Base-by-base conservation (phyloP, 2,797 vertebrate genomes). In the Crenuchus spilurus region DNA sequence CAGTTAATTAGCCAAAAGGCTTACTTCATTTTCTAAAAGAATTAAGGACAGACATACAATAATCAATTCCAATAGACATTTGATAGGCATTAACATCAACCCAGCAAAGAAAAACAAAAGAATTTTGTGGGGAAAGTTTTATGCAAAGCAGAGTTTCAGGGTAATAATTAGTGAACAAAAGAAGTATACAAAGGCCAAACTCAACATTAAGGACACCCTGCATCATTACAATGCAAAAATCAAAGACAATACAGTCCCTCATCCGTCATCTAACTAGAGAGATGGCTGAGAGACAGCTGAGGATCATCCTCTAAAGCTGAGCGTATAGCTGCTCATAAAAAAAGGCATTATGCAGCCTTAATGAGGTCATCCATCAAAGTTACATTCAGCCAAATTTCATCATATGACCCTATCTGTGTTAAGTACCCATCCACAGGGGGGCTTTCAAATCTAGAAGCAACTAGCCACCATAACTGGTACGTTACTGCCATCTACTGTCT, bases 361-460 rank as follows among this genome's bases (percentile, higher is more conserved):
- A 82, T 73, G 76, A 78, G 74, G 71, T 73, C 74, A 84, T 82
- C 71, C 58, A 80, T 78, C 76, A 80, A 74, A 61, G 74, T 49
- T 44, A 41, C 70, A 54, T 78, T 70, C 52, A 54, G 77, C 76
- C 69, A 73, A 82, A 78, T 63, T 74, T 74, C 70, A 75, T 71
- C 78, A 75, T 64, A 67, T 35, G 63, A 80, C 75, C 79, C 58
- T 2, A 10, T 52, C 41, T 65, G 66, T 24, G 46, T 22, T n/a
- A 57, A 55, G 52, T 42, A 51, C 13, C 60, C 62, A 52, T 49
- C 66, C 62, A 44, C 66, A 51, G 61, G 70, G 62, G 24, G 18
- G 60, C 60, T 54, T 42, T 31, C 11, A 57, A 44, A 4, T 58
- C 10, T n/a, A 4, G 16, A 24, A 9, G 61, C 39, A 16, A 33